Evolutionary conservation across 2,888 invertebrate species (phyloP), one percentile per base, ranked within the genome.

Genomic region (Pammene fasciana): DNA sequence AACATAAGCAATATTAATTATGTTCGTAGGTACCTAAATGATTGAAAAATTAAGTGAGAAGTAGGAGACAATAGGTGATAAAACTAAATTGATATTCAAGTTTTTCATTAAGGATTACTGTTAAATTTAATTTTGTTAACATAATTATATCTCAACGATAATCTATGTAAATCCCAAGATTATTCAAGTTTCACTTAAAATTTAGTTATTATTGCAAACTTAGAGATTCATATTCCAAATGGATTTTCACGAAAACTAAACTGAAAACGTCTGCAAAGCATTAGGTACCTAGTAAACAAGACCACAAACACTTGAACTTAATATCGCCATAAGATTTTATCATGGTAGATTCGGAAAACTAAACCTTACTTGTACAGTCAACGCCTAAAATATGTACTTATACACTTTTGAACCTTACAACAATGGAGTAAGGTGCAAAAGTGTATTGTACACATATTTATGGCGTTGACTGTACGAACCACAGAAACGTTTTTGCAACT

Each of bases 111-210:
- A 5, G n/a, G 14, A 38, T 38, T 9, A 11, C 13, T 16, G 26
- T 60, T 36, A 10, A 36, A 48, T 13, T 48, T 8, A 48, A 48
- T 48, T 48, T 36, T 11, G 34, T 38, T 38, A 61, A 7, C 11
- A 36, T 13, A 36, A 61, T 34, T 36, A 2, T 18, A 9, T 38
- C 36, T 36, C 7, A n/a, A 4, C 16, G 61, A 61, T 61, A 50
- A 61, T 52, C 45, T 11, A 54, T 16, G n/a, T 64, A 54, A 64
- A 50, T 50, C n/a, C 38, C 18, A 62, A 8, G 11, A 16, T 18
- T 36, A 50, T 13, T 48, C 34, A 48, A 34, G 6, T 50, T 41
- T 26, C 18, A 41, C 16, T 50, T 41, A 18, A 14, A 50, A 13
- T 50, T 7, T 38, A 36, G 38, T 38, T 9, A 16, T 13, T n/a